Percentiles rank a stretch among this genome's conserved stretches.
Evolutionary conservation across 2,797 vertebrate genomes (phyloP).

Genomic region (Psittacula derbiana): DNA sequence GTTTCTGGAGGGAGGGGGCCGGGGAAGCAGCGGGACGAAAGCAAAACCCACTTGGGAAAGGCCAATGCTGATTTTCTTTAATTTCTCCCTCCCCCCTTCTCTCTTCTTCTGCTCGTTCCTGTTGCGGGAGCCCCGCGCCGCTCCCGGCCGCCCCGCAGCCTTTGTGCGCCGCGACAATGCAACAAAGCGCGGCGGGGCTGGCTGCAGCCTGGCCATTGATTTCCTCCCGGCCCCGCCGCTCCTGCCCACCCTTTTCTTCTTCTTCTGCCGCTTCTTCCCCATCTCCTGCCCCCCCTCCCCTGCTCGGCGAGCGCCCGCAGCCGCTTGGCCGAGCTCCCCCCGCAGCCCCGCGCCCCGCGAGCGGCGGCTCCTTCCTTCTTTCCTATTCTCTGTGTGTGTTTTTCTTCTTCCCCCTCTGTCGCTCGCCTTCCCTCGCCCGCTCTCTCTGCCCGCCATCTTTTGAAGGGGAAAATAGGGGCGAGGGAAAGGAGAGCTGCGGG

Average conservation of each 20-base stretch:
- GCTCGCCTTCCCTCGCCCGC: constrained; percentile 45
- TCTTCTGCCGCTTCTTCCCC: background rate
- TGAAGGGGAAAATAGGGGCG: constrained; percentile 69
- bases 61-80: background rate
- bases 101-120: background rate
- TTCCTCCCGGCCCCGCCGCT: constrained; percentile 48
- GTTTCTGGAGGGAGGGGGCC: constrained; percentile 35
- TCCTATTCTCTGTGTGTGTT: background rate
- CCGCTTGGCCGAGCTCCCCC: background rate
- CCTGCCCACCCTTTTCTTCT: constrained; percentile 2
- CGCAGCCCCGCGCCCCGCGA: background rate
- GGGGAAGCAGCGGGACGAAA: constrained; percentile 2
- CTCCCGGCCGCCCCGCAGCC: constrained; percentile 66
- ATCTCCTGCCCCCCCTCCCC: background rate
- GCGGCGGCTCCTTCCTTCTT: background rate
- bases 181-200: constrained; percentile 84
- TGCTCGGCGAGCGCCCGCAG: background rate
- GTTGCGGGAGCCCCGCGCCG: constrained; percentile 35
- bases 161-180: constrained; percentile 84
- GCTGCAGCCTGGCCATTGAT: constrained; percentile 62
- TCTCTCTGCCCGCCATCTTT: constrained; percentile 85
- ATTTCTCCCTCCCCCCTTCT: background rate
- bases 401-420: constrained; percentile 62
- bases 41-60: constrained; percentile 51
- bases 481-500: background rate